Conservation (phyloP, 2,113 vertebrate species). For the Mustela lutreola region DNA sequence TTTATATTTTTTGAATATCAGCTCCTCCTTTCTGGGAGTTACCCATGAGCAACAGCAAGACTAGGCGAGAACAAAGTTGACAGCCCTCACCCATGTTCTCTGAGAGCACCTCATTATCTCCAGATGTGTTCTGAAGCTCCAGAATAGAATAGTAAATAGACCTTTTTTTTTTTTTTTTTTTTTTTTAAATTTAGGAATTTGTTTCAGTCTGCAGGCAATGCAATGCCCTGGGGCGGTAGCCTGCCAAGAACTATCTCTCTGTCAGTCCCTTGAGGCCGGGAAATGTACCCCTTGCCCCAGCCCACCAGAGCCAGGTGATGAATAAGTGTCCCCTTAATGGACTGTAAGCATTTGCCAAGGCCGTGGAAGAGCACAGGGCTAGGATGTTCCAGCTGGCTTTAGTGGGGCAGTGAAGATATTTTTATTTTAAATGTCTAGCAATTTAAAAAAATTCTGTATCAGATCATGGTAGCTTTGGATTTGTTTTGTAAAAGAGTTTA, state of each 20-base stretch:
- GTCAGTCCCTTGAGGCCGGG: not conserved
- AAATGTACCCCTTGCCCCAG: not conserved
- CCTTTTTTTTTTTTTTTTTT: not conserved
- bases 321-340: not conserved
- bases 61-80: not conserved
- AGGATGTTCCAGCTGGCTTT: not conserved
- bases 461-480: not conserved
- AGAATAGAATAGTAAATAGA: not conserved
- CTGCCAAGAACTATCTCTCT: not conserved
- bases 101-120: not conserved
- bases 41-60: not conserved
- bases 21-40: not conserved
- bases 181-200: not conserved
- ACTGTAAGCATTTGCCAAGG: not conserved
- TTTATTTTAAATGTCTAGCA: not conserved
- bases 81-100: not conserved
- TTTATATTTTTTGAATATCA: not conserved
- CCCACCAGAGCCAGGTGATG: not conserved
- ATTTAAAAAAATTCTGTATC: not conserved
- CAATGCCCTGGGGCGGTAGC: not conserved
- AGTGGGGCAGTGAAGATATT: not conserved
- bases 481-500: not conserved
- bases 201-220: not conserved
- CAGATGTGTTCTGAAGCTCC: not conserved
- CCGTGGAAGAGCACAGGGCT: not conserved